Base-by-base conservation (phyloP, 2,888 invertebrate genomes). In the Hedychridium roseum region DNA sequence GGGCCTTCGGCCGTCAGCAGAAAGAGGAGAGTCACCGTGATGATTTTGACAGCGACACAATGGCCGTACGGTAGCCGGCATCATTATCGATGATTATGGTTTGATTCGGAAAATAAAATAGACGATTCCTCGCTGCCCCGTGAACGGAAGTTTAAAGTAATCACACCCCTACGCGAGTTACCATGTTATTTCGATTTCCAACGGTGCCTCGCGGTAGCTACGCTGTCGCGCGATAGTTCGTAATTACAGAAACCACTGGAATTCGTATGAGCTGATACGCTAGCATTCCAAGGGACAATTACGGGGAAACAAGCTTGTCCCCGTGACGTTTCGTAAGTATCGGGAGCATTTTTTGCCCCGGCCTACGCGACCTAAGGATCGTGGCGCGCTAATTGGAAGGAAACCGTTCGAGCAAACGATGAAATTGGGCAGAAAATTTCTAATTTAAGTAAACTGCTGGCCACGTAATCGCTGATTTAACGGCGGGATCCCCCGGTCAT, bases 351-450 rank as follows among this genome's bases (percentile, higher is more conserved):
- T n/a, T n/a, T n/a, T n/a, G n/a, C n/a, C n/a, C n/a, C n/a, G n/a
- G n/a, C n/a, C n/a, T n/a, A n/a, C n/a, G n/a, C n/a, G n/a, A n/a
- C n/a, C 23, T 18, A 12, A 11, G 41, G 36, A 30, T 42, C 56
- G 26, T 43, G 36, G 36, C 39, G 18, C 31, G 38, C 53, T 60
- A 60, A 64, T 60, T 59, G 57, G 48, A 23, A 42, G 30, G 46
- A 51, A 52, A 48, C 44, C 37, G 37, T 20, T 45, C 31, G 20
- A 34, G 37, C 36, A 39, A 46, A 41, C 60, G 64, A 66, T 61
- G 64, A 66, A 69, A 70, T 68, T 59, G 57, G 51, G 68, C 63
- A 60, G 64, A 69, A 71, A 70, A 71, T 68, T 62, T 66, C 49
- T 51, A 55, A 66, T 64, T 69, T 59, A 38, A 34, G 45, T 40